These are phyloP conservation scores for Trematocara stigmaticum DNA, from an alignment of 2,113 vertebrate species.

Conservation along the genomic window DNA sequence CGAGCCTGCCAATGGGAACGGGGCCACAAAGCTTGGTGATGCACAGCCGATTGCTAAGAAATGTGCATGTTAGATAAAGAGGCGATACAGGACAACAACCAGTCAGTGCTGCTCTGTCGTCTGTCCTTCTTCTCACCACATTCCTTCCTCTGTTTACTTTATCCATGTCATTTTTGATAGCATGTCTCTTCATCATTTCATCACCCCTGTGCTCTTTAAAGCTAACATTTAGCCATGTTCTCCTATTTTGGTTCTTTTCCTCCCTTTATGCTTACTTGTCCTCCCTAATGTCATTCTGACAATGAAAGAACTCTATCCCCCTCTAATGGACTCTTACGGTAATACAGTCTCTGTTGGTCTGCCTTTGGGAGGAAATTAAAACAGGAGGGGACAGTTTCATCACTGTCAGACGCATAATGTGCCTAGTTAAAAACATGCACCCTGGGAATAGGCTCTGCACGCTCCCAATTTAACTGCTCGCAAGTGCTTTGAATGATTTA, in stretches of 20 bases:
- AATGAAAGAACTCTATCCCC: background rate
- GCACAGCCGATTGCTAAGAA: constrained; percentile 75
- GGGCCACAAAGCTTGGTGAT: constrained; percentile 73
- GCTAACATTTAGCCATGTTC: background rate
- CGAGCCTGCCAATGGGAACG: constrained; percentile 76
- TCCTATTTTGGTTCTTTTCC: background rate
- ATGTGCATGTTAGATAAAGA: constrained; percentile 81
- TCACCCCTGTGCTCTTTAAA: background rate
- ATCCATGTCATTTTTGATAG: background rate
- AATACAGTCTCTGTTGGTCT: background rate
- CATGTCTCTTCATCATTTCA: constrained; percentile 8
- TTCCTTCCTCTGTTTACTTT: background rate
- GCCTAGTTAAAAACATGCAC: constrained; percentile 11
- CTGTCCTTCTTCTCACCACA: background rate
- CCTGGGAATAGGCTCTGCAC: background rate
- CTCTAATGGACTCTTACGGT: constrained; percentile 22
- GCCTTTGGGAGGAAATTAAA: background rate
- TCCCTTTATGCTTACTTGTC: background rate
- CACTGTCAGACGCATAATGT: constrained; percentile 11
- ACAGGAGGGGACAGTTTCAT: constrained; percentile 3
- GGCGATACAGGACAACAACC: constrained; percentile 8
- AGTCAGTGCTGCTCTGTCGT: background rate
- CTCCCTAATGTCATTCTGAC: background rate
- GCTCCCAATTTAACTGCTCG: background rate
- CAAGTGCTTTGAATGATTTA: background rate